A percentile compares a stretch with the other conserved stretches of the same genome.
These are phyloP conservation scores for Troglohyphantes excavatus DNA, from an alignment of 2,888 invertebrate genomes.

Conservation along the genomic window DNA sequence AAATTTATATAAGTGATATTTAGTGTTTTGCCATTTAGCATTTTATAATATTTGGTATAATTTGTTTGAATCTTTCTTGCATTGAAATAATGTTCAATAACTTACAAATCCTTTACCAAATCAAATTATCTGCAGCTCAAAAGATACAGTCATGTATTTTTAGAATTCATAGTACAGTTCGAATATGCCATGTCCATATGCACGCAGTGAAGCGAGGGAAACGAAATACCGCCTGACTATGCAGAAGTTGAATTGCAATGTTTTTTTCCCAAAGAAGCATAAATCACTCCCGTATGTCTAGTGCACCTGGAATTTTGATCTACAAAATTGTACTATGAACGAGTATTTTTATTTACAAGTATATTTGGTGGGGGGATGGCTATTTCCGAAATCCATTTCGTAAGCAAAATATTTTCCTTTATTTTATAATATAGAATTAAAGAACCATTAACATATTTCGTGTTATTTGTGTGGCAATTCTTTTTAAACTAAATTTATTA, in stretches of 20 bases:
- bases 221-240: conserved; percentile 35
- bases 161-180: background rate
- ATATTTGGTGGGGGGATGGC: background rate
- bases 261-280: conserved; percentile 34
- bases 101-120: conserved; percentile 1
- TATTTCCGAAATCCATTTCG: too few relatives aligned
- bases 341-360: conserved; percentile 31
- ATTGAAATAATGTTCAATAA: too few relatives aligned
- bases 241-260: conserved; percentile 34
- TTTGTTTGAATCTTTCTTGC: too few relatives aligned
- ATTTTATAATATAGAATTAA: too few relatives aligned
- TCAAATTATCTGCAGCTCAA: conserved; percentile 47
- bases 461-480: too few relatives aligned
- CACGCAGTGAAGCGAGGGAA: conserved; percentile 30
- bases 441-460: too few relatives aligned
- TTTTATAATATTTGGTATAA: too few relatives aligned
- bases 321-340: conserved; percentile 37
- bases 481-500: too few relatives aligned
- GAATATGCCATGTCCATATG: conserved; percentile 53
- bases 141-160: conserved; percentile 1
- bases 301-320: conserved; percentile 35
- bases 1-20: too few relatives aligned
- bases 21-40: too few relatives aligned
- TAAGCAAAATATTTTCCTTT: too few relatives aligned
- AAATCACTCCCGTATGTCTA: conserved; percentile 51